Conservation (phyloP, 2,113 vertebrate genomes). For the Siniperca chuatsi region DNA sequence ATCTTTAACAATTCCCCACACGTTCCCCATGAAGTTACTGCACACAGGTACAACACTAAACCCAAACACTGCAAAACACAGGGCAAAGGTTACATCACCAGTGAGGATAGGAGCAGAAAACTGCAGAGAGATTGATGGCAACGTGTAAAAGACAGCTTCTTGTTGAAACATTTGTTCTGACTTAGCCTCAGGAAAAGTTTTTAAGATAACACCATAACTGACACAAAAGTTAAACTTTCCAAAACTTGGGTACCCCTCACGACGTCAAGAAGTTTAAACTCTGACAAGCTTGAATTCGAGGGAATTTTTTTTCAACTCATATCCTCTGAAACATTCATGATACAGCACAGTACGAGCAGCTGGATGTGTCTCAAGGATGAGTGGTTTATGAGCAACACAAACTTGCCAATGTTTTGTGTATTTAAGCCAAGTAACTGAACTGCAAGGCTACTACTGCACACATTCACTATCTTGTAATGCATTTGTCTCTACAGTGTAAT, state of each 20-base stretch:
- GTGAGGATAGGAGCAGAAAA: not conserved
- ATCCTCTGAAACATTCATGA: slow-evolving; percentile 29
- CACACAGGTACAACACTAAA: not conserved
- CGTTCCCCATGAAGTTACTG: not conserved
- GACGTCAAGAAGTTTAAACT: not conserved
- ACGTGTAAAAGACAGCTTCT: not conserved
- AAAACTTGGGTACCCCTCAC: not conserved
- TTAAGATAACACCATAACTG: not conserved
- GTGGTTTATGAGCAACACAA: not conserved
- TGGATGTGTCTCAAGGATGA: not conserved
- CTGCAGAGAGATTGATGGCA: slow-evolving; percentile 3
- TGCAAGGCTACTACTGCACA: not conserved
- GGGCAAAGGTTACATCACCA: slow-evolving; percentile 7
- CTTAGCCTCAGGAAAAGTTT: slow-evolving; percentile 27
- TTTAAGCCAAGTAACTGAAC: not conserved
- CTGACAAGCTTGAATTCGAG: slow-evolving; percentile 6
- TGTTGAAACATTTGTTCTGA: slow-evolving; percentile 21
- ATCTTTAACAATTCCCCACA: not conserved
- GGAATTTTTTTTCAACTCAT: not conserved
- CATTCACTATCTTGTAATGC: not conserved
- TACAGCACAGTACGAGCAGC: not conserved
- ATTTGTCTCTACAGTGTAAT: not conserved
- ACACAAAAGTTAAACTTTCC: slow-evolving; percentile 20
- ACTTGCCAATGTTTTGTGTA: not conserved
- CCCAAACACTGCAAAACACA: not conserved